Evolutionary conservation across 2,113 vertebrate genomes (phyloP).

Genomic region (Halichoeres trimaculatus): DNA sequence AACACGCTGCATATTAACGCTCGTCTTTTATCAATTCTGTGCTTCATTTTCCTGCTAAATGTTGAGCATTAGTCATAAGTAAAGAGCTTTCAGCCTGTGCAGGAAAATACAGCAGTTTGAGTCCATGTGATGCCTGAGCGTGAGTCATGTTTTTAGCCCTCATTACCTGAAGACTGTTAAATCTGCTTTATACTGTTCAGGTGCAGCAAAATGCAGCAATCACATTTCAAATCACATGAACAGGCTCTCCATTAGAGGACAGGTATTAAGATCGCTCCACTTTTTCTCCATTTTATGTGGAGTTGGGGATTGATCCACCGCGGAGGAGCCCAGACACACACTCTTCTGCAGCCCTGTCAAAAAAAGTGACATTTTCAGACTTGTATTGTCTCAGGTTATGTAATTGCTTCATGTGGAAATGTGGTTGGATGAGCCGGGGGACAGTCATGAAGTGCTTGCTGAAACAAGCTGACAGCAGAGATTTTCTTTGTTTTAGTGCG

Average conservation of each 20-base stretch:
- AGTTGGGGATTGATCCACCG: neutral
- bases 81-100: constrained; percentile 35
- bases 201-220: constrained; percentile 11
- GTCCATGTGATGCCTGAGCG: neutral
- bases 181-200: neutral
- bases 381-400: constrained; percentile 12
- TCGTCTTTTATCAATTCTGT: constrained; percentile 14
- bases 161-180: constrained; percentile 39
- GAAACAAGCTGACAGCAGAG: constrained; percentile 10
- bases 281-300: constrained; percentile 3
- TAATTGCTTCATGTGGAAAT: constrained; percentile 34
- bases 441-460: neutral
- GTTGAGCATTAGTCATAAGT: constrained; percentile 32
- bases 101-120: constrained; percentile 29
- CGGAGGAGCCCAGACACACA: constrained; percentile 4
- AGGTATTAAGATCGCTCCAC: constrained; percentile 8
- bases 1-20: neutral
- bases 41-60: constrained; percentile 10
- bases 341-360: neutral
- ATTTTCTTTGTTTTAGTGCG: neutral
- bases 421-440: constrained; percentile 16
- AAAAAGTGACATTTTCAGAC: neutral
- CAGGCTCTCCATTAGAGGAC: neutral
- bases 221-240: neutral
- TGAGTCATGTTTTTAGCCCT: constrained; percentile 43